Percentiles rank a stretch among this genome's conserved stretches.
phyloP scores from a whole-genome alignment of 1,140 invertebrate genomes.

The Bombus pascuorum region DNA sequence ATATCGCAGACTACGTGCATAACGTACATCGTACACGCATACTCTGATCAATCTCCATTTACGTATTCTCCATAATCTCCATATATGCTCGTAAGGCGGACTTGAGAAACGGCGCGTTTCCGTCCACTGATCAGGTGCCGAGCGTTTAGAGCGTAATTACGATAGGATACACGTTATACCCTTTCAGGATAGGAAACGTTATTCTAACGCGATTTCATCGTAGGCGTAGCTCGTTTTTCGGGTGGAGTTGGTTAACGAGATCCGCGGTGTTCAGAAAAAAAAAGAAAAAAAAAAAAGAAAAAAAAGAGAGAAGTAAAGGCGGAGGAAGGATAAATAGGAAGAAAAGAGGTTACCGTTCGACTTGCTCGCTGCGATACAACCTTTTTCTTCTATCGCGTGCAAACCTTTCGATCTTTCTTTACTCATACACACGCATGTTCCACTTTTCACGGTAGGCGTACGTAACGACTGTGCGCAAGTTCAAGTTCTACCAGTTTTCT shows the following conservation, averaged over 20 bases:
- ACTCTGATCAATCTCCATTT: too few species aligned
- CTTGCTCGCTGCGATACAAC: not conserved
- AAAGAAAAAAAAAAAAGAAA: rapidly evolving
- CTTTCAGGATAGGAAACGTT: not conserved
- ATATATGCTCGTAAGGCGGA: too few species aligned
- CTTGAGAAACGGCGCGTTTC: not conserved
- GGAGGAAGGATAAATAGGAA: not conserved
- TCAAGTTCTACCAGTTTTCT: conserved; percentile 17
- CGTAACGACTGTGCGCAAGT: not conserved
- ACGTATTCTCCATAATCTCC: too few species aligned
- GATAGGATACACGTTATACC: too few species aligned
- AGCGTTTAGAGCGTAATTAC: too few species aligned
- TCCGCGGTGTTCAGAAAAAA: too few species aligned
- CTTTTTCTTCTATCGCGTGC: not conserved
- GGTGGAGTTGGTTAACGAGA: not conserved
- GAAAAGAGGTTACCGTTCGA: not conserved
- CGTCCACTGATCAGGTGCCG: not conserved
- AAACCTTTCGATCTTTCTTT: not conserved
- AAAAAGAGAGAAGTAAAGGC: not conserved
- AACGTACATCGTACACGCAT: too few species aligned
- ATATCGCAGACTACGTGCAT: too few species aligned
- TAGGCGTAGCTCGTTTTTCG: not conserved
- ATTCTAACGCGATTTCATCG: not conserved
- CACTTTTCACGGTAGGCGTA: not conserved
- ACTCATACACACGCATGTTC: not conserved